Evolutionary conservation across 2,113 vertebrate genomes (phyloP).

Genomic region (Planiliza haematocheilus): DNA sequence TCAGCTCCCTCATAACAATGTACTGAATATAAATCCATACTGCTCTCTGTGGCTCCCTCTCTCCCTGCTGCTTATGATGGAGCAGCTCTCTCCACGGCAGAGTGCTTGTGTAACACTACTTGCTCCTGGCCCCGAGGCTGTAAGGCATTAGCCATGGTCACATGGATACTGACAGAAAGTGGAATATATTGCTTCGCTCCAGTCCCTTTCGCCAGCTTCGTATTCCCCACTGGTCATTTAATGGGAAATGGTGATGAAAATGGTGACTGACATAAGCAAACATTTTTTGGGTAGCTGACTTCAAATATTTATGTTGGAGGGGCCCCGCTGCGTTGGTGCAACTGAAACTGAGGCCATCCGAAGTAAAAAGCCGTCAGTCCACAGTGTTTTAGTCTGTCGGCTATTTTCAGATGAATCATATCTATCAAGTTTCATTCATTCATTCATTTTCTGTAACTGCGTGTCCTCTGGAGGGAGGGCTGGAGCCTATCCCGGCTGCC

Average conservation of each 20-base stretch:
- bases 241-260: conserved; percentile 50
- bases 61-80: conserved; percentile 46
- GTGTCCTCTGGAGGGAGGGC: too few relatives aligned
- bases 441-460: too few relatives aligned
- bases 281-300: conserved; percentile 35
- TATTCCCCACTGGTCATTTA: conserved; percentile 39
- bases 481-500: too few relatives aligned
- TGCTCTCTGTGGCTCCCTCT: conserved; percentile 4
- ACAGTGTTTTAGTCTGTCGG: not conserved
- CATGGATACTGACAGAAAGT: conserved; percentile 60
- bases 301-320: conserved; percentile 27
- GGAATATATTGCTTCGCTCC: conserved; percentile 61
- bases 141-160: conserved; percentile 50
- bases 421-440: too few relatives aligned
- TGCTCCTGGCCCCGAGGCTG: conserved; percentile 41
- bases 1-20: conserved; percentile 41
- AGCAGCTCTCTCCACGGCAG: conserved; percentile 48
- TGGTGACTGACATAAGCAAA: conserved; percentile 45
- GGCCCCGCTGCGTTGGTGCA: not conserved
- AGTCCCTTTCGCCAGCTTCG: conserved; percentile 20
- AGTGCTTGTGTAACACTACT: conserved; percentile 35
- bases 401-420: not conserved
- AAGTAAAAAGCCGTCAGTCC: not conserved
- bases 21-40: conserved; percentile 48
- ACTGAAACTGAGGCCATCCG: conserved; percentile 14